Evolutionary conservation across 2,113 vertebrate genomes (phyloP).

Genomic region (Elgaria multicarinata): DNA sequence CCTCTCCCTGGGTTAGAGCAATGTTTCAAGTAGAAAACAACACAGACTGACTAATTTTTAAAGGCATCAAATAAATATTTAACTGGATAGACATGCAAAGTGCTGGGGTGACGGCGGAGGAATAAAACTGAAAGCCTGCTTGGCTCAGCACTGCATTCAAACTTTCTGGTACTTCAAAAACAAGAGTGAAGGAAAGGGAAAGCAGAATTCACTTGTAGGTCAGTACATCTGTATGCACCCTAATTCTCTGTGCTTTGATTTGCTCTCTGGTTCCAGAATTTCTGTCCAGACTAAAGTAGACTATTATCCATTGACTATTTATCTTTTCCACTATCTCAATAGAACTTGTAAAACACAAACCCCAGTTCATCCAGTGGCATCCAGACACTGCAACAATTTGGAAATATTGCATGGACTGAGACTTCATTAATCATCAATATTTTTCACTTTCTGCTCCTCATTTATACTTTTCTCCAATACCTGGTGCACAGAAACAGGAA

Average conservation of each 20-base stretch:
- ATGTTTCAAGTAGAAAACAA: not conserved
- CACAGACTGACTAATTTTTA: not conserved
- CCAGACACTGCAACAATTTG: not conserved
- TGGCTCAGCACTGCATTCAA: not conserved
- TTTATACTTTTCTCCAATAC: not conserved
- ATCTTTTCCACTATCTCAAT: not conserved
- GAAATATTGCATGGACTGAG: not conserved
- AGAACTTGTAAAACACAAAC: not conserved
- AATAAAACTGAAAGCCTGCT: not conserved
- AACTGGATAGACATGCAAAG: not conserved
- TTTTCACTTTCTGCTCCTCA: not conserved
- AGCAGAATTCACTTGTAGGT: not conserved
- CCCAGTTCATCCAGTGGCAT: no score
- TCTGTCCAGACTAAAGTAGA: not conserved
- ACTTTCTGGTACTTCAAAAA: not conserved
- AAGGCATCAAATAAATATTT: not conserved
- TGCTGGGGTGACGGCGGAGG: not conserved
- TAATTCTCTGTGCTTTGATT: not conserved
- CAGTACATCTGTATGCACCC: not conserved
- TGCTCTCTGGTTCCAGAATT: not conserved
- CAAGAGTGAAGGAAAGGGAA: not conserved
- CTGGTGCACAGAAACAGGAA: not conserved
- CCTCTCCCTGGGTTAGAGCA: not conserved
- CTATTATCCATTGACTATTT: not conserved
- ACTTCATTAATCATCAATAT: not conserved